Conservation (phyloP, 2,797 vertebrate genomes). For the Bryconaethiops microstoma region DNA sequence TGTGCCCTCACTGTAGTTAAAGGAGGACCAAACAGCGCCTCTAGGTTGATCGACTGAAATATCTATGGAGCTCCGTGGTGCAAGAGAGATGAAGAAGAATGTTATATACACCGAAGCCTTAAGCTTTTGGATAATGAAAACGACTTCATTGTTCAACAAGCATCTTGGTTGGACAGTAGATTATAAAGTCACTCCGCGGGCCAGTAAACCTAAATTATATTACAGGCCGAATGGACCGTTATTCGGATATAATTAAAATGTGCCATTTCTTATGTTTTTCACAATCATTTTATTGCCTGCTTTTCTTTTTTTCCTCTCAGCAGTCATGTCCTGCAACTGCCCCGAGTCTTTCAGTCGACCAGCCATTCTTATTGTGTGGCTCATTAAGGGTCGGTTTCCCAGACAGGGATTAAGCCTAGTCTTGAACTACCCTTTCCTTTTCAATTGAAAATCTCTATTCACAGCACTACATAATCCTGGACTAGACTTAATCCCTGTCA, state of each 20-base stretch:
- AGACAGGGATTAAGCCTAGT: too few relatives aligned
- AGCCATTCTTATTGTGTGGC: not conserved
- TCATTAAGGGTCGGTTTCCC: not conserved
- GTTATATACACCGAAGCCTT: not conserved
- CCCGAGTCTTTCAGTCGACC: not conserved
- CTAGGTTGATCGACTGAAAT: not conserved
- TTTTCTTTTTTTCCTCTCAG: not conserved
- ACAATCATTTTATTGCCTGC: too few relatives aligned
- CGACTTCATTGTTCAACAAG: not conserved
- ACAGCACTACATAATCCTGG: too few relatives aligned
- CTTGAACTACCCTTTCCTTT: too few relatives aligned
- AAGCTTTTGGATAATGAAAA: too few relatives aligned
- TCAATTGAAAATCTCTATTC: too few relatives aligned
- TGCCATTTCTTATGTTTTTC: not conserved
- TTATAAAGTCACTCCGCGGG: not conserved
- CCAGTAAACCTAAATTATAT: not conserved
- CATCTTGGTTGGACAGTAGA: not conserved
- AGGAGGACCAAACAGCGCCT: too few relatives aligned
- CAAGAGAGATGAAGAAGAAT: not conserved
- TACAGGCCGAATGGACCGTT: not conserved
- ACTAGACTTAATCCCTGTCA: too few relatives aligned
- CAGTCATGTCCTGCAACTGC: not conserved
- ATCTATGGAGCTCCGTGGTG: not conserved
- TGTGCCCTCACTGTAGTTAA: not conserved
- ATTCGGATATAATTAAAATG: not conserved